Base-by-base conservation (phyloP, 2,888 invertebrate genomes). In the Dione vanillae region DNA sequence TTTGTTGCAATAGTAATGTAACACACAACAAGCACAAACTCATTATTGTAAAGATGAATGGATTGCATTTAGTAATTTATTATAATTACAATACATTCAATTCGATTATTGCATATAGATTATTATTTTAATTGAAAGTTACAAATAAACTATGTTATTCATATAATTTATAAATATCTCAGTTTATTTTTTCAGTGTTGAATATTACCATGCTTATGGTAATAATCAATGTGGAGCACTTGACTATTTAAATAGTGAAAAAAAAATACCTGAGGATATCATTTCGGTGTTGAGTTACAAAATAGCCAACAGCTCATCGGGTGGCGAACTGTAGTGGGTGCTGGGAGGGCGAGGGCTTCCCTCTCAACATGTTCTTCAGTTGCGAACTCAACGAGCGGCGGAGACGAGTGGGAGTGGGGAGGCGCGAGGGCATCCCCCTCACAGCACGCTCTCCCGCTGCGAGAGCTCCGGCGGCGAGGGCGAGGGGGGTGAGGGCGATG, bases 401-500 rank as follows among this genome's bases (percentile, higher is more conserved):
- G 52, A 35, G 27, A 14, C 27, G 20, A 8, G 52, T 35, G 52
- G 12, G 19, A 58, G 40, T n/a, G 40, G 19, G 8, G 41, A 9
- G 5, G 14, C 20, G 16, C 20, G 41, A 12, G 20, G 19, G 9
- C 10, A 9, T 40, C 10, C 40, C 37, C 11, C 62, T 64, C 64
- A 96, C 78, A 96, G 94, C 79, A 96, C 96, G 69, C 96, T 96
- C 83, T 96, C 96, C 74, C 96, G 94, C 86, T 96, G 96, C 82
- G 95, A 95, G 40, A 78, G 88, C 71, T 83, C 84, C 12, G 1
- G 77, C 76, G 59, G 56, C 10, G 64, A 45, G 45, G 45, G 45
- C 41, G 58, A 49, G 64, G 14, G 49, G 40, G 49, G 49, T 3
- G 54, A 37, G 37, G 37, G 49, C 61, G 19, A 14, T 52, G 64